These are phyloP conservation scores for Apoda limacodes DNA, from an alignment of 2,888 invertebrate genomes.

Conservation along the genomic window DNA sequence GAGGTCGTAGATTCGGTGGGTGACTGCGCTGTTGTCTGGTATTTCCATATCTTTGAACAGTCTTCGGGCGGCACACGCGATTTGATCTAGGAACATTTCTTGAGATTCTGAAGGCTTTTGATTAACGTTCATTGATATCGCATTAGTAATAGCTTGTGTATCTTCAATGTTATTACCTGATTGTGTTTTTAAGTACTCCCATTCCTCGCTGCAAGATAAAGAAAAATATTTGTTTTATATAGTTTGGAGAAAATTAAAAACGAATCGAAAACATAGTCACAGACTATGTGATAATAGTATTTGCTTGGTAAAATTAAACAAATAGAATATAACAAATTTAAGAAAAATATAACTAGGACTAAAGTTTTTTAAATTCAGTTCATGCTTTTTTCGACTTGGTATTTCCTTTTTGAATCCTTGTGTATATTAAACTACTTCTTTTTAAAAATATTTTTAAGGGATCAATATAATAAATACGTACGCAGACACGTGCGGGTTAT, in stretches of 20 bases:
- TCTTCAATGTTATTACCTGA: conserved; percentile 45
- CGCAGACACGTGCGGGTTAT: conserved; percentile 97
- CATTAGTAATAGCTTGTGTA: conserved; percentile 38
- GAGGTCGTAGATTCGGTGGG: conserved; percentile 89
- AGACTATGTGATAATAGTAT: no score
- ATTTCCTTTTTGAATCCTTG: no score
- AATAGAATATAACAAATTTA: no score
- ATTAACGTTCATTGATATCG: conserved; percentile 35
- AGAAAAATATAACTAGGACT: no score
- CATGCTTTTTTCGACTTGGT: no score
- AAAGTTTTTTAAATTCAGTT: no score
- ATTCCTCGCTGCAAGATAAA: conserved; percentile 84
- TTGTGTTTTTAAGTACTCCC: conserved; percentile 86
- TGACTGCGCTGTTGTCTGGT: conserved; percentile 73
- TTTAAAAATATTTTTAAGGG: background rate
- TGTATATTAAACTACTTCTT: no score
- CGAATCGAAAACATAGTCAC: no score
- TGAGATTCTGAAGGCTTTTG: conserved; percentile 80
- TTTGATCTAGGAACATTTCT: conserved; percentile 81
- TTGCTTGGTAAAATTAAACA: no score
- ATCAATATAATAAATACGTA: conserved; percentile 54
- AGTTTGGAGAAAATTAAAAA: no score
- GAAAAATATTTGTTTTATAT: no score
- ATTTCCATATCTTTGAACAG: conserved; percentile 87
- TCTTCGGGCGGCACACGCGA: conserved; percentile 79